phyloP scores from a whole-genome alignment of 2,797 vertebrate species.

The Pangasius larnaudii region DNA sequence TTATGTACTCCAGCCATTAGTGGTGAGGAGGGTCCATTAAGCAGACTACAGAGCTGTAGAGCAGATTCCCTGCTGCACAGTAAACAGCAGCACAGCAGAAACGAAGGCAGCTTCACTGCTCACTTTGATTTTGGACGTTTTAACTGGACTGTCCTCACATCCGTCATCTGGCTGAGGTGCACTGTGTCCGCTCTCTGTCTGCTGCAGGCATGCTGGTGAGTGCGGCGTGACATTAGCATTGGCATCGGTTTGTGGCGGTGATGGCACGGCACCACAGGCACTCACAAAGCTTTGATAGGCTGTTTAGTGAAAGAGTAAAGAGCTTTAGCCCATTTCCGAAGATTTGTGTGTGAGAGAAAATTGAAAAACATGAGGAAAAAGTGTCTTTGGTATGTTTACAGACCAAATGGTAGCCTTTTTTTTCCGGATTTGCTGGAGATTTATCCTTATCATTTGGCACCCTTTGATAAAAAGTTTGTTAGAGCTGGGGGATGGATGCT shows the following conservation, averaged over 20 bases:
- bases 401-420: background rate
- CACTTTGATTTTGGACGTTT: conserved; percentile 33
- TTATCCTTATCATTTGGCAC: background rate
- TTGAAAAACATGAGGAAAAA: background rate
- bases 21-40: conserved; percentile 57
- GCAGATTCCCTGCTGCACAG: conserved; percentile 35
- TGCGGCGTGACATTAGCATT: conserved; percentile 6
- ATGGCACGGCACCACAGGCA: background rate
- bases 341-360: background rate
- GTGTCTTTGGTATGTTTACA: background rate
- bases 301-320: conserved; percentile 14
- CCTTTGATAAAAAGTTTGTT: background rate
- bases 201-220: conserved; percentile 54
- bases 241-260: background rate
- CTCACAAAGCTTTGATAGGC: background rate
- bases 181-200: conserved; percentile 1
- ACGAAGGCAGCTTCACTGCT: background rate
- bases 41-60: conserved; percentile 43
- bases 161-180: conserved; percentile 17
- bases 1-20: conserved; percentile 47
- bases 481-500: background rate
- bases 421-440: background rate
- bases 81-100: conserved; percentile 33
- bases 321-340: background rate
- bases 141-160: conserved; percentile 17